Conservation (phyloP, 2,113 vertebrate species). For the Lepisosteus oculatus region DNA sequence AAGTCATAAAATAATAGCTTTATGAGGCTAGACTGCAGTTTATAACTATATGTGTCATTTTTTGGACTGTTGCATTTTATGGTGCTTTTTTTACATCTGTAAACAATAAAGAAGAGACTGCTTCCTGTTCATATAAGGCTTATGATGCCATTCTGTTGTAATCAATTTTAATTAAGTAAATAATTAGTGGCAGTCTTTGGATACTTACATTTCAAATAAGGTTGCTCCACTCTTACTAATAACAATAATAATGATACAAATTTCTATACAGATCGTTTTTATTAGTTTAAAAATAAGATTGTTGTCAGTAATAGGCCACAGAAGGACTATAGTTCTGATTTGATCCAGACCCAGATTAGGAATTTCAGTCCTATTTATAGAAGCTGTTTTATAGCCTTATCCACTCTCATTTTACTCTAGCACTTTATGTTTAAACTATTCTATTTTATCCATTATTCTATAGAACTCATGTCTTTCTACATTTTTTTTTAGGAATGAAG, state of each 20-base stretch:
- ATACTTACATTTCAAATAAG: no score
- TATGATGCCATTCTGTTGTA: background rate
- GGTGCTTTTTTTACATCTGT: constrained; percentile 47
- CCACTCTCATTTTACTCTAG: constrained; percentile 51
- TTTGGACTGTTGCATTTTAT: constrained; percentile 21
- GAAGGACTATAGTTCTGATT: constrained; percentile 47
- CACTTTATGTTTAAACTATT: constrained; percentile 52
- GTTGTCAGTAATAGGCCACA: constrained; percentile 33
- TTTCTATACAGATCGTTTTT: no score
- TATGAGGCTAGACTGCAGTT: constrained; percentile 28
- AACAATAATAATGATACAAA: no score
- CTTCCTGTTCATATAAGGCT: constrained; percentile 15
- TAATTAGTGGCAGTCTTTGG: background rate
- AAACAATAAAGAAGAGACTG: constrained; percentile 38
- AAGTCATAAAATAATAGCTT: constrained; percentile 28
- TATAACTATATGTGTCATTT: constrained; percentile 17
- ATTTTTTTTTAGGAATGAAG: no score
- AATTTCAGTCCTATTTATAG: constrained; percentile 8
- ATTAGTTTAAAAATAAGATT: no score
- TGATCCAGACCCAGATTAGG: constrained; percentile 53
- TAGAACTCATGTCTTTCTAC: constrained; percentile 13
- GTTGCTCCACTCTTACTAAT: no score
- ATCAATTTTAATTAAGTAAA: constrained; percentile 6
- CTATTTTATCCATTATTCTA: background rate
- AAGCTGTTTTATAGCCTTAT: constrained; percentile 41